A percentile compares a stretch with the other conserved stretches of the same genome.
These are phyloP conservation scores for Empidonax alnorum DNA, from an alignment of 2,113 vertebrate genomes.

Conservation along the genomic window DNA sequence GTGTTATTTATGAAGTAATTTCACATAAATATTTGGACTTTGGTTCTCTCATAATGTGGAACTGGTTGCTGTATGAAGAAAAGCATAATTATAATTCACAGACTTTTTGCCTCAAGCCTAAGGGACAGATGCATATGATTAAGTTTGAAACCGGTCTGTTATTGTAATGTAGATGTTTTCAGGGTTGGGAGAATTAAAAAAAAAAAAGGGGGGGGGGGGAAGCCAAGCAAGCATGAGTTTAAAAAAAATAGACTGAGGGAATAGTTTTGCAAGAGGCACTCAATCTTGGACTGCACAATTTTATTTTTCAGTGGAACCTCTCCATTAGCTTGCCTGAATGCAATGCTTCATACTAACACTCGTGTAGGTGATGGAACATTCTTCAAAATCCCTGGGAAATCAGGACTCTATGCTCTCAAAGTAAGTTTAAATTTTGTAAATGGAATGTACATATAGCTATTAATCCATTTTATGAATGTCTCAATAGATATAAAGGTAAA, in stretches of 20 bases:
- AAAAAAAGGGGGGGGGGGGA: background rate
- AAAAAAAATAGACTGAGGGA: conserved; percentile 54
- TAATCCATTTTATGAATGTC: conserved; percentile 51
- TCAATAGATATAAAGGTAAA: conserved; percentile 60
- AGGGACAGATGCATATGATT: conserved; percentile 85
- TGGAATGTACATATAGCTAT: conserved; percentile 26
- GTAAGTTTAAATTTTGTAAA: conserved; percentile 76
- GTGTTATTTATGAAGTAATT: conserved; percentile 75
- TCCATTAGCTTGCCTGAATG: conserved; percentile 89
- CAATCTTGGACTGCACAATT: conserved; percentile 67
- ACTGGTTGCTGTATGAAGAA: conserved; percentile 76
- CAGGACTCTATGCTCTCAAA: conserved; percentile 87
- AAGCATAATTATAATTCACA: conserved; percentile 80
- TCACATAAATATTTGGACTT: conserved; percentile 76
- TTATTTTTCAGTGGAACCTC: conserved; percentile 86
- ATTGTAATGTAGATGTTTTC: conserved; percentile 88
- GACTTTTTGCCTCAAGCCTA: conserved; percentile 78
- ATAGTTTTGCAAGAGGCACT: conserved; percentile 71
- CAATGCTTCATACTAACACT: conserved; percentile 89
- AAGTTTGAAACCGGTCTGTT: conserved; percentile 81
- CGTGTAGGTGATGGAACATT: conserved; percentile 87
- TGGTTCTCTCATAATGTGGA: conserved; percentile 66
- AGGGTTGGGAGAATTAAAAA: conserved; percentile 72
- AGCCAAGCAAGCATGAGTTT: conserved; percentile 47
- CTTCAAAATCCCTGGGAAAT: conserved; percentile 88